Base-by-base conservation (phyloP, 2,113 vertebrate species). In the Brachyistius frenatus region DNA sequence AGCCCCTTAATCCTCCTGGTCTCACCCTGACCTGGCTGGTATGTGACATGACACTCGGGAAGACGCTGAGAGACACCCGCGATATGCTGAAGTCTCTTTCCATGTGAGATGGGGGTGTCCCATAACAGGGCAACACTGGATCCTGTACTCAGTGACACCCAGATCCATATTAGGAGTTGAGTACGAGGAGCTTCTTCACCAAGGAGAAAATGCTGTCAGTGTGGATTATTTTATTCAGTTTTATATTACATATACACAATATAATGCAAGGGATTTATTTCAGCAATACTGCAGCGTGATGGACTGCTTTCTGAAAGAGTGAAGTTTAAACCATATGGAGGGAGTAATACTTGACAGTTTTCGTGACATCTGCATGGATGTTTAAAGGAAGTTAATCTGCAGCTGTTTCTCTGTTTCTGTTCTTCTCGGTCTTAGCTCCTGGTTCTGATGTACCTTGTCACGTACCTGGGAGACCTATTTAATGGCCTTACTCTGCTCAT, bases 401-500 rank as follows among this genome's bases (percentile, higher is more conserved):
- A 70, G 44, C 66, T 67, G 69, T 66, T 66, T 23, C 23, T 58
- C 53, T 61, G 37, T 36, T 53, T 72, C 14, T 66, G 37, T 78
- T 44, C 72, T 23, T 77, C 49, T 37, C 30, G 6, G 16, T 70
- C 46, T 50, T 80, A 98, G 97, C 93, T 97, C 52, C 94, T 96
- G 64, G 81, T 95, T 79, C 90, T 98, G 86, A 93, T 96, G 88
- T 98, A 97, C 91, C 94, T 97, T 84, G 87, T 97, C 90, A 98
- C 97, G 10, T 97, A 93, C 64, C 92, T 97, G 88, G 97, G 97
- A 73, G 92, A 93, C 1, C 84, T 97, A 80, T 96, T 95, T 90
- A 98, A 97, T 72, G 97, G 96, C 87, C 94, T 98, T 88, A 97
- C 96, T 76, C 92, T 98, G 78, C 89, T 97, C 87, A 96, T 97